Base-by-base conservation (phyloP, 2,113 vertebrate species). In the Elephas maximus region DNA sequence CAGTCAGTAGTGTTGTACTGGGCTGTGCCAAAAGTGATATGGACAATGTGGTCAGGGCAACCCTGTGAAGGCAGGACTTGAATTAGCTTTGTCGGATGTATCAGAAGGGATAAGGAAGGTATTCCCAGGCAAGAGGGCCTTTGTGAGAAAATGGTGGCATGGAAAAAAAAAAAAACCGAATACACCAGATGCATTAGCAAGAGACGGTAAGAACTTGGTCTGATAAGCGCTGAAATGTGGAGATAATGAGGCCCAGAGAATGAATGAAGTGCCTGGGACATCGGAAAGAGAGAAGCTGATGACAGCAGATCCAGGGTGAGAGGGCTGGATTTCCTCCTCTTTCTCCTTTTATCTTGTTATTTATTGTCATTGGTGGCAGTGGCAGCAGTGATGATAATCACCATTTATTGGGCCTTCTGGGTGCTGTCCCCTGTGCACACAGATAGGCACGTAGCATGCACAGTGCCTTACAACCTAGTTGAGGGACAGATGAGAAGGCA, bases 361-460 rank as follows among this genome's bases (percentile, higher is more conserved):
- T 41, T 17, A 60, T 30, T 11, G 5, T 37, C 85, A 74, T 14
- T n/a, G 2, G 81, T 51, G 28, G 37, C 48, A 24, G 65, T 2
- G 3, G 82, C 48, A 48, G 53, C 26, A 18, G 60, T 37, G 69
- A 44, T 20, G 20, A 24, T 5, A 28, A 28, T 10, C 3, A 4
- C 23, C 23, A 21, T 73, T 41, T 23, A 41, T 0, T 12, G 86
- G 69, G 41, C 4, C 44, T 73, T 0, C 41, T 26, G 4, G 12
- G 37, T 15, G 26, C 18, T 41, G 33, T 3, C 44, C n/a, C 30
- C 83, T 15, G 1, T 37, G 79, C 62, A 30, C 3, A 17, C 23
- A 48, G 5, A 20, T 15, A 45, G 71, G 83, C 18, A 8, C 28
- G 0, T 4, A 1, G 6, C 8, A 26, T 0, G 8, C 37, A 1